A percentile compares a stretch with the other conserved stretches of the same genome.
These are phyloP conservation scores for Morpho deidamia DNA, from an alignment of 2,888 invertebrate species.

Conservation along the genomic window DNA sequence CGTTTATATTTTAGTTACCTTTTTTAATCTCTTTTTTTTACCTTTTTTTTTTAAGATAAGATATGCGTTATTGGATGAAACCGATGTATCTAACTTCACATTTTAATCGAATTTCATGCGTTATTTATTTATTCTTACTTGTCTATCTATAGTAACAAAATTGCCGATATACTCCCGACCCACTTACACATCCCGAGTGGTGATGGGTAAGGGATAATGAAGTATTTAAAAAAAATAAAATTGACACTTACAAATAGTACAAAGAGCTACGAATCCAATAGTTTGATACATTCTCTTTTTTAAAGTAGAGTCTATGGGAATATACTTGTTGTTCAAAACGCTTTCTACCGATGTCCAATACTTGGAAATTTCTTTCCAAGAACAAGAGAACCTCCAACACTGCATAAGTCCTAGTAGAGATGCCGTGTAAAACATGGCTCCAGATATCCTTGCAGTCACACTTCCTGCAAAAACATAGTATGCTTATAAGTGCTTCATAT, in stretches of 20 bases:
- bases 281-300: conserved; percentile 36
- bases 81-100: no score
- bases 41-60: no score
- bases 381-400: conserved; percentile 38
- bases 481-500: no score
- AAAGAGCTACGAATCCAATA: conserved; percentile 29
- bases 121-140: no score
- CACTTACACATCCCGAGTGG: no score
- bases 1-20: no score
- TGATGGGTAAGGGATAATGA: neutral
- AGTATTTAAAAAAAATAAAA: neutral
- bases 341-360: conserved; percentile 43
- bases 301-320: conserved; percentile 37
- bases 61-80: no score
- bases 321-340: conserved; percentile 29
- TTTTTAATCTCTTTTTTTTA: no score
- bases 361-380: conserved; percentile 36
- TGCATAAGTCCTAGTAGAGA: conserved; percentile 42
- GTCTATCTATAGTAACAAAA: no score
- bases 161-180: no score
- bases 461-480: conserved; percentile 36
- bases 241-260: conserved; percentile 29
- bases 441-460: conserved; percentile 48
- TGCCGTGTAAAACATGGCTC: conserved; percentile 54
- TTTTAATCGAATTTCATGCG: no score